These are phyloP conservation scores for Umimayanthus chanpuru DNA, from an alignment of 92 coral and sea anemone species.

Conservation along the genomic window DNA sequence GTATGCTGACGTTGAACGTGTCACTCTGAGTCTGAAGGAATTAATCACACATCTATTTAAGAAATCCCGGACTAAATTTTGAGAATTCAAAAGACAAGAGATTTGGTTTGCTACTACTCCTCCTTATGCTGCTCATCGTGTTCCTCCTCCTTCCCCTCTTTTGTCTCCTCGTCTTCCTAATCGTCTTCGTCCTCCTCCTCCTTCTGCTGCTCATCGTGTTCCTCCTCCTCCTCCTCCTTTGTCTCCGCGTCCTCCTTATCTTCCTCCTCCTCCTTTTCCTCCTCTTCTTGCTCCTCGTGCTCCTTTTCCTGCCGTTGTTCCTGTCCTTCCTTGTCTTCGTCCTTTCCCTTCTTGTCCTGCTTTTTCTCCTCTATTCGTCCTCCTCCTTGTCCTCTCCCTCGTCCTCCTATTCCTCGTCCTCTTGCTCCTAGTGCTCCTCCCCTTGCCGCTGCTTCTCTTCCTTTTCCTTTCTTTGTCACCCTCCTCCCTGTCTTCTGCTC, in stretches of 20 bases:
- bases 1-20: too few relatives aligned
- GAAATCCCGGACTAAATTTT: too few relatives aligned
- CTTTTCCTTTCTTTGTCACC: not conserved
- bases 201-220: too few relatives aligned
- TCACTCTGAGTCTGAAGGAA: too few relatives aligned
- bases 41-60: too few relatives aligned
- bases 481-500: not conserved
- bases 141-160: too few relatives aligned
- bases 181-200: too few relatives aligned
- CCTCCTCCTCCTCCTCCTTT: too few relatives aligned
- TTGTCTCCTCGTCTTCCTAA: too few relatives aligned
- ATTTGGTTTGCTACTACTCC: too few relatives aligned
- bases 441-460: not conserved
- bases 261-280: not conserved
- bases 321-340: not conserved
- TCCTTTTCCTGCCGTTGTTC: not conserved
- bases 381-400: not conserved
- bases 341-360: not conserved
- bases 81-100: too few relatives aligned
- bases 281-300: not conserved
- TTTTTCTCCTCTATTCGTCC: not conserved
- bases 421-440: slow-evolving; percentile 4
- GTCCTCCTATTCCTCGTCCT: not conserved
- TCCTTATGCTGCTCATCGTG: too few relatives aligned
- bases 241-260: not conserved